phyloP scores from a whole-genome alignment of 2,113 vertebrate species.

The Sylvilagus bachmani region DNA sequence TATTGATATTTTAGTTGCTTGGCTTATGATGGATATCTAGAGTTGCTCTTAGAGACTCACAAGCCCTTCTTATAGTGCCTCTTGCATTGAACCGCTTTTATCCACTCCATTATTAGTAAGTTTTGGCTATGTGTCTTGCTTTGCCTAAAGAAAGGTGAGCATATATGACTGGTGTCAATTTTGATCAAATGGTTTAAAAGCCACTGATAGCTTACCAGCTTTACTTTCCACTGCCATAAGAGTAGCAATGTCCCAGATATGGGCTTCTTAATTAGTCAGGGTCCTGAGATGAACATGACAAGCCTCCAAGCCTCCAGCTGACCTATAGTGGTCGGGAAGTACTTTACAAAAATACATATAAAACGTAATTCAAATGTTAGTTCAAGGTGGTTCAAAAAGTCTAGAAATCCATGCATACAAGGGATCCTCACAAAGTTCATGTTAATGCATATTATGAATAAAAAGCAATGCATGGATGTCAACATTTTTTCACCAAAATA shows the following conservation, averaged over 20 bases:
- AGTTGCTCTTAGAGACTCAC: background rate
- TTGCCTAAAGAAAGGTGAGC: background rate
- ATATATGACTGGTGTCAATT: background rate
- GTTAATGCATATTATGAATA: too few relatives aligned
- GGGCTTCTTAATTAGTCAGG: background rate
- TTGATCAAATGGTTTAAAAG: background rate
- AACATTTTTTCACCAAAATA: too few relatives aligned
- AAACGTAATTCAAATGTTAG: too few relatives aligned
- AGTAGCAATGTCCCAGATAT: background rate
- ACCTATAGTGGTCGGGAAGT: background rate
- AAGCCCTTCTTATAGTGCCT: background rate
- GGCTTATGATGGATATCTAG: background rate
- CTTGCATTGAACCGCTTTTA: background rate
- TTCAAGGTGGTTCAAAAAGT: too few relatives aligned
- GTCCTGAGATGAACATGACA: background rate
- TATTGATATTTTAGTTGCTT: background rate
- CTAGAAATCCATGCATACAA: too few relatives aligned
- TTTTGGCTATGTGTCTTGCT: background rate
- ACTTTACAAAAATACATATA: too few relatives aligned
- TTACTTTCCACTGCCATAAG: background rate
- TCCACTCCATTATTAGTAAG: too few relatives aligned
- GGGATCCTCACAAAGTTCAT: too few relatives aligned
- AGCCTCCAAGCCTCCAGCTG: rapidly evolving
- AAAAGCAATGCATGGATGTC: too few relatives aligned
- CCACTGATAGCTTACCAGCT: background rate